These are phyloP conservation scores for Murina feae DNA, from an alignment of 2,113 vertebrate species.

Conservation along the genomic window DNA sequence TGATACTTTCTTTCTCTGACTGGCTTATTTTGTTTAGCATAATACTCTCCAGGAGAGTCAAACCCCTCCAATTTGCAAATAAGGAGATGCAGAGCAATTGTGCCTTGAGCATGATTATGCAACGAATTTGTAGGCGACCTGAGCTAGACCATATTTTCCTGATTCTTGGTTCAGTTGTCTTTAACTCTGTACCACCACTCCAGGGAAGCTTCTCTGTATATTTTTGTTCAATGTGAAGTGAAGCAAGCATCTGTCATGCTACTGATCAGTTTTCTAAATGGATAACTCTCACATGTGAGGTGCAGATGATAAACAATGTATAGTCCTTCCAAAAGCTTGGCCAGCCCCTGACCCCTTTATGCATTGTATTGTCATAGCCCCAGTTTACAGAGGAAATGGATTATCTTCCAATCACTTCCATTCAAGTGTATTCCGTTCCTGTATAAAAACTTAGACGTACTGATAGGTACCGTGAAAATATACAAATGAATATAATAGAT, in stretches of 20 bases:
- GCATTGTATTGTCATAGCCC: neutral
- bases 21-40: too few relatives aligned
- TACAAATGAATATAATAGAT: conserved; percentile 50
- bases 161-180: neutral
- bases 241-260: neutral
- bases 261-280: neutral
- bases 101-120: neutral
- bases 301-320: neutral
- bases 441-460: neutral
- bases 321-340: neutral
- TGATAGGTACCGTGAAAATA: conserved; percentile 55
- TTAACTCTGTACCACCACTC: neutral
- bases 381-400: conserved; percentile 11
- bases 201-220: neutral
- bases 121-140: neutral
- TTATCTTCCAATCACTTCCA: conserved; percentile 51
- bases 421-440: conserved; percentile 47
- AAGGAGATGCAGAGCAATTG: neutral
- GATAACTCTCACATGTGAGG: neutral
- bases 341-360: neutral
- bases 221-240: neutral
- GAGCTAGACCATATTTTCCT: neutral
- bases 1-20: too few relatives aligned
- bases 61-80: neutral
- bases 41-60: neutral